Conservation (phyloP, 2,797 vertebrate species). For the Muscicapa comitata region DNA sequence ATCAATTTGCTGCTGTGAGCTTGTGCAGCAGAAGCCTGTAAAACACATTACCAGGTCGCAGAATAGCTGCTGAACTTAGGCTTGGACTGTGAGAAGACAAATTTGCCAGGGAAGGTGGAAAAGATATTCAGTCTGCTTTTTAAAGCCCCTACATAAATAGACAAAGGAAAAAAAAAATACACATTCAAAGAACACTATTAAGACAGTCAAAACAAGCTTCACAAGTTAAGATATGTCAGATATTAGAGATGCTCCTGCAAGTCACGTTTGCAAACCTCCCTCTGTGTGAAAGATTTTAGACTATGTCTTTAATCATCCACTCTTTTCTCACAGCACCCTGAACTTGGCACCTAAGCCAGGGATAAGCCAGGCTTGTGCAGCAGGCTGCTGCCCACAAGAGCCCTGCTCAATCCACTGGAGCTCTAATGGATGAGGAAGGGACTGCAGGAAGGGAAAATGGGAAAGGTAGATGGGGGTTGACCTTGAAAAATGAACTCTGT, state of each 20-base stretch:
- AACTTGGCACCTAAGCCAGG: rapidly evolving
- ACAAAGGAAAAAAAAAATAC: background rate
- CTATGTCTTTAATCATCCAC: background rate
- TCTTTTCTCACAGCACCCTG: background rate
- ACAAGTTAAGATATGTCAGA: background rate
- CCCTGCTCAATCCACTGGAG: background rate
- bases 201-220: background rate
- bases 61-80: background rate
- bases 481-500: background rate
- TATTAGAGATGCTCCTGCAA: background rate
- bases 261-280: background rate
- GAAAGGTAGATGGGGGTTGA: background rate
- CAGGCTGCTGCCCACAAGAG: rapidly evolving
- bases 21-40: background rate
- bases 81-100: background rate
- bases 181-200: background rate
- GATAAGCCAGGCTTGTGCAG: background rate
- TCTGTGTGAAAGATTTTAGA: background rate
- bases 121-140: background rate
- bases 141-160: background rate
- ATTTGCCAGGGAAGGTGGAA: background rate
- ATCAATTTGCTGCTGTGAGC: background rate
- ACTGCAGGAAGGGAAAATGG: background rate
- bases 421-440: background rate
- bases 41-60: background rate